Evolutionary conservation across 2,888 invertebrate species (phyloP), one percentile per base, ranked within the genome.

Genomic region (Agriopis leucophaearia): DNA sequence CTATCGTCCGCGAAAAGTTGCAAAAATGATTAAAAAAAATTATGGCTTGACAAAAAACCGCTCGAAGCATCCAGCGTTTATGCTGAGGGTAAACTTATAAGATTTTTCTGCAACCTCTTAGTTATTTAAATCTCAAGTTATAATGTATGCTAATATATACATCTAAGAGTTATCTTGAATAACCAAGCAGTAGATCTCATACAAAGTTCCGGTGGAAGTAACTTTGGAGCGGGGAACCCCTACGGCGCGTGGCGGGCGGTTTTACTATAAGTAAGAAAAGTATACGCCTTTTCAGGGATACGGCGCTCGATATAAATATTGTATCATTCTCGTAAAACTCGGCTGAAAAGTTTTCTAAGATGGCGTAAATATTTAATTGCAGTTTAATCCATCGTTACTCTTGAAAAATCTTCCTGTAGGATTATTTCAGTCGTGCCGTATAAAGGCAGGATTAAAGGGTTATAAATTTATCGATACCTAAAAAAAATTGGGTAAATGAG

Each of bases 291-390:
- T 66, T 35, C 65, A 74, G 75, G 74, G 72, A 78, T 77, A 75
- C 65, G 42, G 50, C 13, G 52, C 12, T 71, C 72, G 76, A 80
- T 74, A 79, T 81, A 81, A 83, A 84, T 82, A 81, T 81, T 82
- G 58, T 67, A 82, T 75, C 75, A 76, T 78, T 78, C 75, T 76
- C 73, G 52, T 69, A 63, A 76, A 79, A 77, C 77, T 74, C 77
- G 73, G 66, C 76, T 77, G 73, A 73, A 38, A 78, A 79, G 71
- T 79, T 79, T 61, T 52, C 44, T 55, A 59, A 52, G 27, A 50
- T 57, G 62, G 54, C 50, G 72, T 75, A 64, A 54, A 61, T 72
- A 67, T 73, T 71, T 58, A 70, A 73, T 66, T 69, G 60, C 47
- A 47, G 44, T 38, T 68, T 58, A 64, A 68, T 64, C 64, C 51